These are phyloP conservation scores for Trialeurodes vaporariorum DNA, from an alignment of 1,140 invertebrate genomes.

Conservation along the genomic window DNA sequence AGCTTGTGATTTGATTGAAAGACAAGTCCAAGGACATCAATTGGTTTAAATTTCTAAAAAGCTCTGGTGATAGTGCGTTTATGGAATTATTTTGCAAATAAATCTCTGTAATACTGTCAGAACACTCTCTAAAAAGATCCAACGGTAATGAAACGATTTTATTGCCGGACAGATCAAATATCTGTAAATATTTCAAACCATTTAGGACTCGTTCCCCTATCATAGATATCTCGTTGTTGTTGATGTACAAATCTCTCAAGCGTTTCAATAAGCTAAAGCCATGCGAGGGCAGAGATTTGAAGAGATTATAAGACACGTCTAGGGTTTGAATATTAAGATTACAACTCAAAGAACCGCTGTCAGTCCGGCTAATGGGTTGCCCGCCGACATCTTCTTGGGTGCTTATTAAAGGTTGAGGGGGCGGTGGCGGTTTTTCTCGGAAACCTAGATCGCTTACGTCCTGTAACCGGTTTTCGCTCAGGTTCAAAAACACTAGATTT, in stretches of 20 bases:
- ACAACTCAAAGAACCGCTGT: slow-evolving; percentile 48
- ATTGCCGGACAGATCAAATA: slow-evolving; percentile 75
- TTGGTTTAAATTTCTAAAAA: slow-evolving; percentile 72
- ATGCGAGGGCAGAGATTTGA: slow-evolving; percentile 61
- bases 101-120: slow-evolving; percentile 67
- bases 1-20: slow-evolving; percentile 69
- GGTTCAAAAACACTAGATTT: slow-evolving; percentile 61
- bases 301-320: slow-evolving; percentile 74
- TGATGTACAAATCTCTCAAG: slow-evolving; percentile 59
- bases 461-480: slow-evolving; percentile 72
- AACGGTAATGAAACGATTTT: slow-evolving; percentile 76
- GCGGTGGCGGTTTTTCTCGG: slow-evolving; percentile 37
- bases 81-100: slow-evolving; percentile 82
- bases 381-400: slow-evolving; percentile 24
- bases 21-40: slow-evolving; percentile 76
- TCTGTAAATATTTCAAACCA: slow-evolving; percentile 61
- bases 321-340: slow-evolving; percentile 65
- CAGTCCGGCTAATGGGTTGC: slow-evolving; percentile 3
- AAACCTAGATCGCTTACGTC: slow-evolving; percentile 72
- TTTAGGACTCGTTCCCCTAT: slow-evolving; percentile 66
- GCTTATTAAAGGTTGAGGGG: slow-evolving; percentile 28
- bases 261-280: slow-evolving; percentile 64
- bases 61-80: slow-evolving; percentile 59
- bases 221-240: slow-evolving; percentile 75
- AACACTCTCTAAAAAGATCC: slow-evolving; percentile 64